Conservation (phyloP, 2,113 vertebrate species). For the Cervus canadensis region DNA sequence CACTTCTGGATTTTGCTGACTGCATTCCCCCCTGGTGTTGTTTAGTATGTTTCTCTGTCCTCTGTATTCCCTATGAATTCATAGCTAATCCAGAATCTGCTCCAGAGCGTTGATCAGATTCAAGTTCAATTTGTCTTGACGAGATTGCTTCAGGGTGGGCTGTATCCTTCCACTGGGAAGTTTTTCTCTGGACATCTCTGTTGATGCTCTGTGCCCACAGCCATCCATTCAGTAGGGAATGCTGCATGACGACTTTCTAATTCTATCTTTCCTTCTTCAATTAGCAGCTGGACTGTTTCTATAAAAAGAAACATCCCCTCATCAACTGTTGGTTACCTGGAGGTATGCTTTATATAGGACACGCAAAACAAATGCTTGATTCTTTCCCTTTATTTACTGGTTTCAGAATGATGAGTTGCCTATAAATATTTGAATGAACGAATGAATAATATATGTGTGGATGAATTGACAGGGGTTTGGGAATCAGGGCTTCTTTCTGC, state of each 20-base stretch:
- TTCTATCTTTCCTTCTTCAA: not conserved
- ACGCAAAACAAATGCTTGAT: not conserved
- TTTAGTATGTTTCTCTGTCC: not conserved
- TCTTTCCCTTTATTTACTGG: constrained; percentile 38
- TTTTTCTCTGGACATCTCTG: rapidly evolving
- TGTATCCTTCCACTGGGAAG: rapidly evolving
- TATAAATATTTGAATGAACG: constrained; percentile 47
- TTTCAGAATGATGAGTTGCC: constrained; percentile 42
- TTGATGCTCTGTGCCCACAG: not conserved
- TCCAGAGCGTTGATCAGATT: not conserved
- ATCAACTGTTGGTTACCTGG: not conserved
- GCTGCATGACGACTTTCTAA: rapidly evolving
- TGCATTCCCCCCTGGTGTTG: not conserved
- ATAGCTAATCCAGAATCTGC: not conserved
- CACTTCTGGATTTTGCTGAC: too few relatives aligned
- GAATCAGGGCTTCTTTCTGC: not conserved
- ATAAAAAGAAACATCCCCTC: not conserved
- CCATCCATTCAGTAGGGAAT: not conserved
- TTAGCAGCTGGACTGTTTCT: not conserved
- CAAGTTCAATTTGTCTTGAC: rapidly evolving
- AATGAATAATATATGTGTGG: constrained; percentile 29
- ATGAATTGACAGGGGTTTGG: not conserved
- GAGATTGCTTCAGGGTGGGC: rapidly evolving
- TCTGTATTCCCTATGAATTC: rapidly evolving
- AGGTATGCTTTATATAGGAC: not conserved